Percentiles rank a stretch among this genome's conserved stretches.
Conservation (phyloP, 2,113 vertebrate species). For the Lichenostomus cassidix region DNA sequence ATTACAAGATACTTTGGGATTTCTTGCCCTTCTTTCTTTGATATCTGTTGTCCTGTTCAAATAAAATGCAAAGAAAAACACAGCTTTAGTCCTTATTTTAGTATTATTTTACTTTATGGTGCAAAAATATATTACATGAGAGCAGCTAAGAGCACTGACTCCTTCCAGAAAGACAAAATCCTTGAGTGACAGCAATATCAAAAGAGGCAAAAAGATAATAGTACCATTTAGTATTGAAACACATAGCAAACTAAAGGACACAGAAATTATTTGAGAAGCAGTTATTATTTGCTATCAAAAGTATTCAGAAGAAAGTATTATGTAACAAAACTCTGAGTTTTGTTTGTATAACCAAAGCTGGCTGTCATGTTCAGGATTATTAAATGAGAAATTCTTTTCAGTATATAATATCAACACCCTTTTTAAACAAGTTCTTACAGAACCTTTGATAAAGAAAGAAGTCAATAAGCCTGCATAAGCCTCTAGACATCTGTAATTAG, state of each 20-base stretch:
- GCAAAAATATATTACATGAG: neutral
- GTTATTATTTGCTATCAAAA: neutral
- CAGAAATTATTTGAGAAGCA: neutral
- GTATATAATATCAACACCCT: neutral
- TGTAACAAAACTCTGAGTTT: neutral
- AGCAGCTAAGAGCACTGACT: neutral
- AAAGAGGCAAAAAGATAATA: neutral
- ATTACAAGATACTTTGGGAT: neutral
- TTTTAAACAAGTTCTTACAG: conserved; percentile 44
- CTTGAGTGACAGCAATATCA: neutral
- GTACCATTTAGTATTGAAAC: neutral
- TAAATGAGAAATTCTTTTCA: neutral
- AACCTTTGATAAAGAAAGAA: conserved; percentile 34
- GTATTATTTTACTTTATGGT: neutral
- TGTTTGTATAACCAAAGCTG: neutral
- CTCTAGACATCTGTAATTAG: conserved; percentile 7
- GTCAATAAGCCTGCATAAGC: neutral
- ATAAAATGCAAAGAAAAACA: neutral
- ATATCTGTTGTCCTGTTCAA: neutral
- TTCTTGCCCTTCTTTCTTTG: neutral
- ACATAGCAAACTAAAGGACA: neutral
- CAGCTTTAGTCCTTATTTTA: neutral
- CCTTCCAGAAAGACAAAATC: neutral
- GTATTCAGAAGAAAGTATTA: neutral
- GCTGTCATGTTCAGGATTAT: neutral